phyloP scores from a whole-genome alignment of 2,888 invertebrate species.

The Philopedon plagiatum region DNA sequence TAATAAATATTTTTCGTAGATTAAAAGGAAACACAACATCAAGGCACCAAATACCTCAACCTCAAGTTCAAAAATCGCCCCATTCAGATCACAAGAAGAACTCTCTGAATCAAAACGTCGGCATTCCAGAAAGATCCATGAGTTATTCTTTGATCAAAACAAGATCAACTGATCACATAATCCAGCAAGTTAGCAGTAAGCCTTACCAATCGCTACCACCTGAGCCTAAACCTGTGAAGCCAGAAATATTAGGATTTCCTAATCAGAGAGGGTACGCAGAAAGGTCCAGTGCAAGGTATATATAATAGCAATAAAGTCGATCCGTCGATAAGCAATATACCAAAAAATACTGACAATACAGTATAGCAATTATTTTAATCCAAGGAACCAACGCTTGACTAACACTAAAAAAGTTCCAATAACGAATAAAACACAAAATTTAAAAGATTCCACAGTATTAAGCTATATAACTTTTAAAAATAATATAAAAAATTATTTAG shows the following conservation, averaged over 20 bases:
- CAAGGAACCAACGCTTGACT: too few species aligned
- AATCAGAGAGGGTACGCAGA: conserved; percentile 65
- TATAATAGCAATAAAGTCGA: too few species aligned
- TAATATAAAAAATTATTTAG: too few species aligned
- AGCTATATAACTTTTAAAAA: too few species aligned
- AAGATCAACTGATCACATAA: conserved; percentile 59
- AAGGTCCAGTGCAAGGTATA: conserved; percentile 67
- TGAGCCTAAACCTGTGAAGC: conserved; percentile 51
- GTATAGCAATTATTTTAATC: too few species aligned
- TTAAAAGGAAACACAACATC: conserved; percentile 58
- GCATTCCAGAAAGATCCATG: conserved; percentile 57
- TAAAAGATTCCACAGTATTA: too few species aligned
- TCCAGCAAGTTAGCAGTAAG: conserved; percentile 62
- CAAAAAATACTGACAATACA: too few species aligned
- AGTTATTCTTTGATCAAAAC: conserved; percentile 61
- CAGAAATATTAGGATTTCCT: conserved; percentile 58
- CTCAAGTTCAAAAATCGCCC: conserved; percentile 61
- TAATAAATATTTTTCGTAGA: conserved; percentile 20
- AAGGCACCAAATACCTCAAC: conserved; percentile 61
- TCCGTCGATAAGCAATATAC: too few species aligned
- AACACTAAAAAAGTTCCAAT: too few species aligned
- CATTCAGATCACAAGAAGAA: conserved; percentile 40
- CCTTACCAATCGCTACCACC: conserved; percentile 54
- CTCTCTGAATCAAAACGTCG: conserved; percentile 57
- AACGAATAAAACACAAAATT: too few species aligned